Percentiles rank a stretch among this genome's conserved stretches.
These are phyloP conservation scores for Drosophila burlai DNA, from an alignment of 1,140 invertebrate genomes.

Conservation along the genomic window DNA sequence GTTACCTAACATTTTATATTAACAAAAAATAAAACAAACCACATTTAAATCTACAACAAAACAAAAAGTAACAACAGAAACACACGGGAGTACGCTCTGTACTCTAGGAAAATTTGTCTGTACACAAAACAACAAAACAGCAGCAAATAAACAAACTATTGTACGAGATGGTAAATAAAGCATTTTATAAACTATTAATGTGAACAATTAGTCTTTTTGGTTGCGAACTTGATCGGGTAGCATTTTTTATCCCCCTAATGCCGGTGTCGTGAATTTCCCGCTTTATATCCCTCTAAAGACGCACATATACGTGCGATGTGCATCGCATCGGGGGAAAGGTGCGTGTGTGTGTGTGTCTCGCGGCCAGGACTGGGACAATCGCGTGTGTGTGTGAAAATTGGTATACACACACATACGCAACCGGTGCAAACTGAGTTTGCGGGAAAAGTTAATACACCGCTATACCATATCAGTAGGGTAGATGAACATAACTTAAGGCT, in stretches of 20 bases:
- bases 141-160: slow-evolving; percentile 40
- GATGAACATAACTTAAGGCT: slow-evolving; percentile 26
- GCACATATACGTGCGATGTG: slow-evolving; percentile 5
- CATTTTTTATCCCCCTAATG: slow-evolving; percentile 11
- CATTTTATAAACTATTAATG: slow-evolving; percentile 69
- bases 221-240: slow-evolving; percentile 18
- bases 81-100: slow-evolving; percentile 21
- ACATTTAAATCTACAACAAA: slow-evolving; percentile 22
- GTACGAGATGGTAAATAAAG: slow-evolving; percentile 66
- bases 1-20: slow-evolving; percentile 63
- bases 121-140: slow-evolving; percentile 32
- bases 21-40: slow-evolving; percentile 42
- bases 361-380: slow-evolving; percentile 32
- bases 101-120: slow-evolving; percentile 40
- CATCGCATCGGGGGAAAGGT: slow-evolving; percentile 8
- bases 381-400: slow-evolving; percentile 52
- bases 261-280: slow-evolving; percentile 69
- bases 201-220: neutral
- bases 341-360: slow-evolving; percentile 14
- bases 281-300: slow-evolving; percentile 52
- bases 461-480: slow-evolving; percentile 3
- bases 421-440: slow-evolving; percentile 22
- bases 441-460: slow-evolving; percentile 13
- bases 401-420: slow-evolving; percentile 80
- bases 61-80: slow-evolving; percentile 23